Conservation (phyloP, 2,888 invertebrate genomes). For the Eristalinus aeneus region DNA sequence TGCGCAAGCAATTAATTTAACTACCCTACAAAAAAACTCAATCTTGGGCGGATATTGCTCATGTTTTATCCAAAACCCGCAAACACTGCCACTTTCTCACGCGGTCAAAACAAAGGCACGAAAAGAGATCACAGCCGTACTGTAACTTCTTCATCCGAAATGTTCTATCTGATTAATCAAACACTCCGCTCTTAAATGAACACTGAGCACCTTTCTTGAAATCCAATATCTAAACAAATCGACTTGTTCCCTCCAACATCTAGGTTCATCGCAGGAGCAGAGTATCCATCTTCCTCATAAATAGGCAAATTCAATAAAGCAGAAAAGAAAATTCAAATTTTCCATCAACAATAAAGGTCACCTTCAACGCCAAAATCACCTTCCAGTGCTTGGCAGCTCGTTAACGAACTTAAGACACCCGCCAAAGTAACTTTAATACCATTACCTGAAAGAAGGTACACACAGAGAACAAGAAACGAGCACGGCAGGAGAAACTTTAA, state of each 20-base stretch:
- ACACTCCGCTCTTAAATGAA: no score
- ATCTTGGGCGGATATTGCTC: no score
- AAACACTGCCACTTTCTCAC: no score
- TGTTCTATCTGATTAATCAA: no score
- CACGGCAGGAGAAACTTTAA: conserved; percentile 31
- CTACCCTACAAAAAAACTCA: no score
- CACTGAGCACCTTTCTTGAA: no score
- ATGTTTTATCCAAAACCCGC: no score
- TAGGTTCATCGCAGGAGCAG: not conserved
- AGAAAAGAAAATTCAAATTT: not conserved
- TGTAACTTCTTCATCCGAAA: no score
- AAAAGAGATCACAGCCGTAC: no score
- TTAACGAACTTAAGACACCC: conserved; percentile 29
- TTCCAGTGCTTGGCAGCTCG: not conserved
- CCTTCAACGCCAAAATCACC: not conserved
- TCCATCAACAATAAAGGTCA: not conserved
- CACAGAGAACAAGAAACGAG: conserved; percentile 1
- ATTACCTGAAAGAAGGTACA: conserved; percentile 14
- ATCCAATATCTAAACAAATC: no score
- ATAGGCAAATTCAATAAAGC: not conserved
- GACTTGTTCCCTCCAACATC: not conserved
- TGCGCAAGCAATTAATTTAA: no score
- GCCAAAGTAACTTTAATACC: conserved; percentile 18
- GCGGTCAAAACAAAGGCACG: no score
- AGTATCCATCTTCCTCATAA: not conserved